Base-by-base conservation (phyloP, 2,113 vertebrate species). In the Microtus richardsoni region DNA sequence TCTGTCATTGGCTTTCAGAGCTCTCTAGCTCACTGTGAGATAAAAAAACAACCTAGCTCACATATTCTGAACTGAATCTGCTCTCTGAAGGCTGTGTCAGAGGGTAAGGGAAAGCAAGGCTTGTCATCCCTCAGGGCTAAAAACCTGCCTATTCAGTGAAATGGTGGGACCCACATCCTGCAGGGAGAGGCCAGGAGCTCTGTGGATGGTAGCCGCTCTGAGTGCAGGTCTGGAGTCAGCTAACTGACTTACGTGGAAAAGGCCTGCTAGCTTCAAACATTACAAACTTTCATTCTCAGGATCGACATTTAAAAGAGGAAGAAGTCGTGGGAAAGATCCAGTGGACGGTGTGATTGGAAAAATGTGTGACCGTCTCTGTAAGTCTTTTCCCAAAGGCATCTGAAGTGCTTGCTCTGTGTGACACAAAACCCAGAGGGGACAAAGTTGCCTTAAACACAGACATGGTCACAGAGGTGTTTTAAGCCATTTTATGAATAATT, bases 1-100 rank as follows among this genome's bases (percentile, higher is more conserved):
- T 92, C 86, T 88, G 90, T 52, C 68, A 83, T 4, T 94, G 90
- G 84, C 33, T 60, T 62, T 71, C 80, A 68, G 6, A 91, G 41
- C 21, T 17, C 28, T 91, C 44, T 70, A 17, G 28, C 79, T 94
- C 21, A 39, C 7, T 73, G 19, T 77, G 33, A 95, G 52, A 36
- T 78, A 41, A 74, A 74, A 74, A 74, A 71, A 74, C 94, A 85
- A 86, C 66, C 75, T 36, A 74, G 39, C 52, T 95, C 73, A 74
- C 17, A 22, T 88, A 84, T 74, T 92, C 75, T 74, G 84, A 95
- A 9, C 17, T 93, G 52, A 21, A 85, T 19, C 7, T 90, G 33
- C 47, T 82, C 4, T 36, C 19, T 30, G 14, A 74, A 44, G 79
- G 16, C 3, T 96, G 83, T 84, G 6, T n/a, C 87, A 1, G 30